These are phyloP conservation scores for Tapera naevia DNA, from an alignment of 2,797 vertebrate genomes.

Conservation along the genomic window DNA sequence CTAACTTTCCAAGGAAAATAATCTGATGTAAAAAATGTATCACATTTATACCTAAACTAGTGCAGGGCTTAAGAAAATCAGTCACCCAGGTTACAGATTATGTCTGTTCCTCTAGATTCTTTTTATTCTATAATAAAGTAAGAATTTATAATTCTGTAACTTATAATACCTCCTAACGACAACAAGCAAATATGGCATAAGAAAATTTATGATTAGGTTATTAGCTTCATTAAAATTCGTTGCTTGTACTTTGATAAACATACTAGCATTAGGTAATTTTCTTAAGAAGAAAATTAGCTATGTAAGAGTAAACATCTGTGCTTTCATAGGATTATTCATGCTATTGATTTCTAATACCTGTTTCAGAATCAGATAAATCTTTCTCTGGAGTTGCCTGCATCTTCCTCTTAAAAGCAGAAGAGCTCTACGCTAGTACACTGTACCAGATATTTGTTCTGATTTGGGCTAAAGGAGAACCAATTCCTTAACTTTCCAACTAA, in stretches of 20 bases:
- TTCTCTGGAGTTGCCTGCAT: not conserved
- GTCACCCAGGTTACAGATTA: accelerated
- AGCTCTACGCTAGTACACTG: not conserved
- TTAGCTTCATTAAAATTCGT: not conserved
- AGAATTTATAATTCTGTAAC: not conserved
- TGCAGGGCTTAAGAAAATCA: not conserved
- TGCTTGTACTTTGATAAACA: not conserved
- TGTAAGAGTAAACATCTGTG: not conserved
- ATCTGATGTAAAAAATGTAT: not conserved
- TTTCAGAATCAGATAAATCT: not conserved
- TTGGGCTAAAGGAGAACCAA: too few relatives aligned
- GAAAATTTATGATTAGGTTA: not conserved
- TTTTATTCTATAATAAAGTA: not conserved
- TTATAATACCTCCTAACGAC: not conserved
- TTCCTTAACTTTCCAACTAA: too few relatives aligned
- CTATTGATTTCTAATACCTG: not conserved
- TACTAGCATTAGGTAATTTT: not conserved
- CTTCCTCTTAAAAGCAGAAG: not conserved
- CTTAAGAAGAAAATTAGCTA: not conserved
- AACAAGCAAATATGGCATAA: not conserved
- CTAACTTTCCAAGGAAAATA: not conserved
- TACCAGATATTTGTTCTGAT: not conserved
- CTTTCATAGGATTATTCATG: not conserved
- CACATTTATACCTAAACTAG: not conserved
- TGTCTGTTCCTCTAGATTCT: not conserved